These are phyloP conservation scores for Apoda limacodes DNA, from an alignment of 2,888 invertebrate genomes.

Conservation along the genomic window DNA sequence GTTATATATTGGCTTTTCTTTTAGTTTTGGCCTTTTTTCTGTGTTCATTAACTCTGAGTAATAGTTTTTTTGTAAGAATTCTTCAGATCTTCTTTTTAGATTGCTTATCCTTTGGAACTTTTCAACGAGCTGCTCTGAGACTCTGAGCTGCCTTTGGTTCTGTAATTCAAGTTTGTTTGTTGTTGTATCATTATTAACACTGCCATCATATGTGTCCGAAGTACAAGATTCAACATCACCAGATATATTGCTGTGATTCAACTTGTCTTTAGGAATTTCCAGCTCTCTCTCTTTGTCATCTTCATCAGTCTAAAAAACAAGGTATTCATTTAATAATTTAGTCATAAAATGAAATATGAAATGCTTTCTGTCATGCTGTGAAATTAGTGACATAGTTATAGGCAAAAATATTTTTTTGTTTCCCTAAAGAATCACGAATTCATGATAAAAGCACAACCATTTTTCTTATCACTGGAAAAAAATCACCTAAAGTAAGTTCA, in stretches of 20 bases:
- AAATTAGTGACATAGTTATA: too few relatives aligned
- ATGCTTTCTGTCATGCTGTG: too few relatives aligned
- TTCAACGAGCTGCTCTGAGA: too few relatives aligned
- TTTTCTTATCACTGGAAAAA: too few relatives aligned
- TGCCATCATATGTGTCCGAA: slow-evolving; percentile 43
- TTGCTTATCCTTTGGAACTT: slow-evolving; percentile 54
- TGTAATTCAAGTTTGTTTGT: slow-evolving; percentile 41
- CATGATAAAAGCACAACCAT: too few relatives aligned
- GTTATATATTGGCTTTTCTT: slow-evolving; percentile 41
- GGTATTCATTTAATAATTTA: too few relatives aligned
- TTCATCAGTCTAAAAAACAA: slow-evolving; percentile 51
- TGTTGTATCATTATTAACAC: slow-evolving; percentile 29
- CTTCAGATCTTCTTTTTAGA: slow-evolving; percentile 61
- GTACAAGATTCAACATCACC: slow-evolving; percentile 41
- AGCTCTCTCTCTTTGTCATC: slow-evolving; percentile 45
- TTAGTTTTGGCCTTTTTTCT: slow-evolving; percentile 54
- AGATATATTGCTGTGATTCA: slow-evolving; percentile 36
- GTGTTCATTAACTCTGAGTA: slow-evolving; percentile 43
- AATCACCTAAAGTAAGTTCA: too few relatives aligned
- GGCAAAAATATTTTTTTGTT: too few relatives aligned
- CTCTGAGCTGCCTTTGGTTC: slow-evolving; percentile 56
- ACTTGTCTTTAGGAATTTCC: slow-evolving; percentile 39
- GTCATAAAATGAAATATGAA: too few relatives aligned
- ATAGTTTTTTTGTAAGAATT: slow-evolving; percentile 54
- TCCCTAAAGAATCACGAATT: too few relatives aligned